Percentiles rank a stretch among this genome's conserved stretches.
phyloP scores from a whole-genome alignment of 2,113 vertebrate genomes.

The Otocyon megalotis region DNA sequence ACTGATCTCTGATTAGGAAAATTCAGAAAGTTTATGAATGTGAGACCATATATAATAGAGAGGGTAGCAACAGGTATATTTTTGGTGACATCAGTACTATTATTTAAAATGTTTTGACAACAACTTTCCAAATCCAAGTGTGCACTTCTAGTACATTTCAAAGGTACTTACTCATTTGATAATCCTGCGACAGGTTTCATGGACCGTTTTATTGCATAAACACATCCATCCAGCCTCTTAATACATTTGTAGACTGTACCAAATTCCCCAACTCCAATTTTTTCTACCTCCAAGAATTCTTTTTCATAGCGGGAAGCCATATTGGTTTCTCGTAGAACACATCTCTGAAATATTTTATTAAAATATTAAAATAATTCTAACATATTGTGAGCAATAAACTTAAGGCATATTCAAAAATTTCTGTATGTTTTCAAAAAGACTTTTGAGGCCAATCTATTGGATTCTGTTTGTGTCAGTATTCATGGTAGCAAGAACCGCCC shows the following conservation, averaged over 20 bases:
- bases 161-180: constrained; percentile 94
- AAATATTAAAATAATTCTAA: constrained; percentile 29
- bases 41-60: background rate
- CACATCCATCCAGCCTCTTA: constrained; percentile 97
- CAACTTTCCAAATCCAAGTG: background rate
- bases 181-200: constrained; percentile 92
- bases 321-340: constrained; percentile 89
- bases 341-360: constrained; percentile 88
- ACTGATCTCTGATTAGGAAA: background rate
- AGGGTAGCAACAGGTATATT: background rate
- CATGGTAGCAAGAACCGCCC: background rate
- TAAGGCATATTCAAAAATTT: background rate
- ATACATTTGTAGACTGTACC: constrained; percentile 97
- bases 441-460: background rate
- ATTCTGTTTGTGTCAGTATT: background rate
- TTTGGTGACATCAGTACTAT: background rate
- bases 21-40: background rate
- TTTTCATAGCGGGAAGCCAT: constrained; percentile 97
- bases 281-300: constrained; percentile 96
- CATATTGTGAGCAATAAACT: background rate
- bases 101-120: constrained; percentile 7
- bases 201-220: constrained; percentile 97
- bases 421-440: constrained; percentile 1
- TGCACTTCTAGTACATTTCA: background rate
- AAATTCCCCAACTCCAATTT: constrained; percentile 95